A percentile compares a stretch with the other conserved stretches of the same genome.
phyloP scores from a whole-genome alignment of 2,113 vertebrate species.

The human region DNA sequence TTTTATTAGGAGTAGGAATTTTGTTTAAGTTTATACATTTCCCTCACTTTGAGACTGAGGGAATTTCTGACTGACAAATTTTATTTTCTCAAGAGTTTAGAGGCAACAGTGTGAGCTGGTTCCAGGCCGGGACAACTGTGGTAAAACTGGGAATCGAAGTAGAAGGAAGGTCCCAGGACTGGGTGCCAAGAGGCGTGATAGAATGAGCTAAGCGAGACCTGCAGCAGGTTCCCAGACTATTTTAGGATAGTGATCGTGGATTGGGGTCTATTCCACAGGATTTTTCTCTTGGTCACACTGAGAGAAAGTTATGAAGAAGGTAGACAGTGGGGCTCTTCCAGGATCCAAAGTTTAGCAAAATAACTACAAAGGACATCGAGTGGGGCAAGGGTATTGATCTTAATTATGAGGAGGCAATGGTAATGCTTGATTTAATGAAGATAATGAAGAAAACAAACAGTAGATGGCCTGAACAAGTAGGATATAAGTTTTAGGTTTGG shows the following conservation, averaged over 20 bases:
- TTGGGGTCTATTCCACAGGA: not conserved
- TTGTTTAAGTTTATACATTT: not conserved
- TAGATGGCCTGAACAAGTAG: not conserved
- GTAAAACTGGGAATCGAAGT: no score
- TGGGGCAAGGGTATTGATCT: not conserved
- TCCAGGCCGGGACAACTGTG: rapidly evolving
- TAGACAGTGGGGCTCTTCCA: not conserved
- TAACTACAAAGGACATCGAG: not conserved
- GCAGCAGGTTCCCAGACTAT: not conserved
- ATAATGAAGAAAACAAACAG: not conserved
- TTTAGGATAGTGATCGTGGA: not conserved
- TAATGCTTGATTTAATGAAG: not conserved
- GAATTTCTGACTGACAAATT: not conserved
- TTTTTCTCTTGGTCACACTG: not conserved
- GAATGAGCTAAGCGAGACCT: not conserved
- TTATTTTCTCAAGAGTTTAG: not conserved
- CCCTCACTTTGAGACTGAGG: not conserved
- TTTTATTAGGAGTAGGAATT: not conserved
- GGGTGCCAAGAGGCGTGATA: not conserved
- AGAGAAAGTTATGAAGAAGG: no score
- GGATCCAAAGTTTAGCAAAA: not conserved
- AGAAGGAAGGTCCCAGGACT: no score
- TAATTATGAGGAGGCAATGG: not conserved
- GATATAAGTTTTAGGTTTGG: not conserved
- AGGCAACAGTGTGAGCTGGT: not conserved